These are phyloP conservation scores for Drosophila buzzatii DNA, from an alignment of 2,888 invertebrate genomes.

Conservation along the genomic window DNA sequence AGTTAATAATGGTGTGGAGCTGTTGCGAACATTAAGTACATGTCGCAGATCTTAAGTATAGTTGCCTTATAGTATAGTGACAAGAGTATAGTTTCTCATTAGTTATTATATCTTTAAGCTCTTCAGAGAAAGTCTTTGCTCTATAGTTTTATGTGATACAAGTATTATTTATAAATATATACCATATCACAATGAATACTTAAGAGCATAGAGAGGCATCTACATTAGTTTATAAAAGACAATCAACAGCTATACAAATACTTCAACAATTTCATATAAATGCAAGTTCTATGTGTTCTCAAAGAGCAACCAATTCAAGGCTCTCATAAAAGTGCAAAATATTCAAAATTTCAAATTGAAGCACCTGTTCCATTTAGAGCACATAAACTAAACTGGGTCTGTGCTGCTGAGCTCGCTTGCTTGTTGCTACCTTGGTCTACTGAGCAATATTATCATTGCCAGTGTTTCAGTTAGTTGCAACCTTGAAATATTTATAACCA, in stretches of 20 bases:
- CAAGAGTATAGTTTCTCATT: too few species aligned
- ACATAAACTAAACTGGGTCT: conserved; percentile 5
- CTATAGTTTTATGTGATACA: too few species aligned
- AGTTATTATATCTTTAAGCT: too few species aligned
- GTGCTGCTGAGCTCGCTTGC: neutral
- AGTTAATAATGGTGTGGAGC: too few species aligned
- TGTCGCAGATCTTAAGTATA: too few species aligned
- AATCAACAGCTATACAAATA: neutral
- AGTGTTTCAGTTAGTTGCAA: conserved; percentile 28
- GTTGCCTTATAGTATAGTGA: too few species aligned
- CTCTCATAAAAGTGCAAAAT: neutral
- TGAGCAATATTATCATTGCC: conserved; percentile 20
- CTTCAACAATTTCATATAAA: neutral
- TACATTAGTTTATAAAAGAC: neutral
- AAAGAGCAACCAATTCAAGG: neutral
- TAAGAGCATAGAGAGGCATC: neutral
- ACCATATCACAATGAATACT: too few species aligned
- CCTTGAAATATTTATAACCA: conserved; percentile 33
- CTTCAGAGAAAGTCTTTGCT: too few species aligned
- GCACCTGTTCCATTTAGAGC: neutral
- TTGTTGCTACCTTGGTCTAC: conserved; percentile 60
- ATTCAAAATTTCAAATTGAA: neutral
- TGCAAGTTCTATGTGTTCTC: neutral
- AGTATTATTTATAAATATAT: too few species aligned
- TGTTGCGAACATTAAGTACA: too few species aligned